Evolutionary conservation across 2,888 invertebrate genomes (phyloP), one percentile per base, ranked within the genome.

Genomic region (Yponomeuta plumbellus): DNA sequence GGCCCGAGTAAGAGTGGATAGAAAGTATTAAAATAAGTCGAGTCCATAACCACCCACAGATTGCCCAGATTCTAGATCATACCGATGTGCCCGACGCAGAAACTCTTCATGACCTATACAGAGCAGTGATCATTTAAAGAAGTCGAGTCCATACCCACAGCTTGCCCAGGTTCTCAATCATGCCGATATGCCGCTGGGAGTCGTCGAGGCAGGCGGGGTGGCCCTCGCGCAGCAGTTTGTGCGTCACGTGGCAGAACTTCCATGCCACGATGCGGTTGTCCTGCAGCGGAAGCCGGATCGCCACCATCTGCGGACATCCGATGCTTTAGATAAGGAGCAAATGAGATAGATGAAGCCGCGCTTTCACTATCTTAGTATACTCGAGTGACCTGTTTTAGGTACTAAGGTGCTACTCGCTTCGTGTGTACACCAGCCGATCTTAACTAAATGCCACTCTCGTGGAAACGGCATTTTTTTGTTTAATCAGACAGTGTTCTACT

Each of bases 201-300:
- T 98, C 97, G 64, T 94, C 93, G 61, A 98, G 93, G 69, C 97
- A 96, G 76, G 96, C 94, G 20, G 95, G 94, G 85, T 99, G 98
- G 0, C 99, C 99, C 89, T 99, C 99, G 20, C 99, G 93, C 69
- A 99, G 91, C 66, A 99, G 92, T 82, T 99, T 99, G 88, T 99
- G 99, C 23, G 99, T 92, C 71, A 99, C 96, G 91, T 99, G 98
- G 80, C 98, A 99, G 88, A 99, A 98, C 91, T 99, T 99, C 99
- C 99, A 99, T 39, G 98, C 97, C 64, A 98, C 96, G 75, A 99
- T 98, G 70, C 97, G 94, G 91, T 98, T 97, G 75, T 98, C 98
- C 87, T 97, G 96, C 1, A 97, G 86, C 11, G 97, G 97, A 70
- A 97, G 93, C 44, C 96, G 86, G 68, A 90, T 74, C 22, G 90